phyloP scores from a whole-genome alignment of 1,140 invertebrate species.

The Mya arenaria region DNA sequence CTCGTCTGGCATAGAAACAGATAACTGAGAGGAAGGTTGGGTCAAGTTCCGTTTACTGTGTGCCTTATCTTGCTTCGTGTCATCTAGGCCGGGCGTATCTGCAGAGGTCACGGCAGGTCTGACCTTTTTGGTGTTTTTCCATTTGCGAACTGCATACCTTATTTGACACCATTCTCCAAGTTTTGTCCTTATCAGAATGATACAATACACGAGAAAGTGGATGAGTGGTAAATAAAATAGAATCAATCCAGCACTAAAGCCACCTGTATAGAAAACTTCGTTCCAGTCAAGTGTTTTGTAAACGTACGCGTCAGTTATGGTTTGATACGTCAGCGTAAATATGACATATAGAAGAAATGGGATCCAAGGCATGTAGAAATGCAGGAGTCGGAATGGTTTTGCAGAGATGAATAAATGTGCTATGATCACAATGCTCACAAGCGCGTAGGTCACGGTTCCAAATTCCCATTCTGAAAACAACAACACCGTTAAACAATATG shows the following conservation, averaged over 20 bases:
- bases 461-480: constrained; percentile 25
- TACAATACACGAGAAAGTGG: constrained; percentile 10
- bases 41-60: too few species aligned
- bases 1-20: too few species aligned
- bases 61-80: too few species aligned
- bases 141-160: background rate
- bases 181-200: constrained; percentile 3
- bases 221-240: constrained; percentile 24
- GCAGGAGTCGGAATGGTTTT: constrained; percentile 37
- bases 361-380: constrained; percentile 33
- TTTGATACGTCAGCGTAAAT: constrained; percentile 8
- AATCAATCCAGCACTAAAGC: background rate
- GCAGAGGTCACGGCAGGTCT: too few species aligned
- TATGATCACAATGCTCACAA: constrained; percentile 6
- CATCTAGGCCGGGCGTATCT: too few species aligned
- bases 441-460: constrained; percentile 12
- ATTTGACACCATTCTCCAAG: background rate
- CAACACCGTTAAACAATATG: background rate
- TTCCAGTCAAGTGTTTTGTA: constrained; percentile 41
- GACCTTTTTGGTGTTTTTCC: constrained; percentile 13
- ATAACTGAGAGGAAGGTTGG: too few species aligned
- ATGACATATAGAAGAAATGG: background rate
- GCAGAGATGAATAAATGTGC: constrained; percentile 12
- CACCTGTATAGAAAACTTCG: background rate
- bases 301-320: background rate